These are phyloP conservation scores for Chunga burmeisteri DNA, from an alignment of 2,113 vertebrate species.

Conservation along the genomic window DNA sequence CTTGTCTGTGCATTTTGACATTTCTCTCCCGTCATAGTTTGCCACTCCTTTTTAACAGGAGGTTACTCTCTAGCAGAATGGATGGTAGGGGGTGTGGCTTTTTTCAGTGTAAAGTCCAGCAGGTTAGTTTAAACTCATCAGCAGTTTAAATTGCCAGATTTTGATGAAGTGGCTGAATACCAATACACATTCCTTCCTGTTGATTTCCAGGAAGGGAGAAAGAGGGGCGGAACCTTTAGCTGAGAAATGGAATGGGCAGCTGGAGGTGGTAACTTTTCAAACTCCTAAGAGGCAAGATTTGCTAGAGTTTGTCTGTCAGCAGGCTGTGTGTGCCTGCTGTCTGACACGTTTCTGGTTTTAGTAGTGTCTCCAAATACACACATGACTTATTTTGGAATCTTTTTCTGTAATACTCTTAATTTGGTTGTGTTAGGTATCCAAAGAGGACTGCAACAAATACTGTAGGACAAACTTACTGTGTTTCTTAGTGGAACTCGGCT, in stretches of 20 bases:
- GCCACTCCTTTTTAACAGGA: neutral
- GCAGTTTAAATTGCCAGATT: neutral
- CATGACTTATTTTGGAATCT: neutral
- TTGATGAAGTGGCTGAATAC: neutral
- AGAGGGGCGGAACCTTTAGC: neutral
- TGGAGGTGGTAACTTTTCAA: slow-evolving; percentile 26
- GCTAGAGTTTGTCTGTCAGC: slow-evolving; percentile 26
- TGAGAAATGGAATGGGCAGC: slow-evolving; percentile 36
- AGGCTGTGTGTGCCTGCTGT: neutral
- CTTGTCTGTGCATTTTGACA: neutral
- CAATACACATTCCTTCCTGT: neutral
- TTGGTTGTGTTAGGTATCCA: neutral
- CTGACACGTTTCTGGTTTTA: slow-evolving; percentile 17
- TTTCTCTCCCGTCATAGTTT: neutral
- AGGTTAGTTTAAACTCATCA: neutral
- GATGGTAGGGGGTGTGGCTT: neutral
- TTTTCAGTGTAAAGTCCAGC: neutral
- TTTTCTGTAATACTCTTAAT: neutral
- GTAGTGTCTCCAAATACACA: neutral
- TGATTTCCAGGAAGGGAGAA: neutral
- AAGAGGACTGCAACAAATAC: neutral
- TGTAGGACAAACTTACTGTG: neutral
- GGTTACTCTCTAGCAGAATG: neutral
- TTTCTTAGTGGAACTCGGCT: neutral
- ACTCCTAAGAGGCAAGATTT: neutral